phyloP scores from a whole-genome alignment of 2,797 vertebrate genomes.

The Amphiprion clarkii region DNA sequence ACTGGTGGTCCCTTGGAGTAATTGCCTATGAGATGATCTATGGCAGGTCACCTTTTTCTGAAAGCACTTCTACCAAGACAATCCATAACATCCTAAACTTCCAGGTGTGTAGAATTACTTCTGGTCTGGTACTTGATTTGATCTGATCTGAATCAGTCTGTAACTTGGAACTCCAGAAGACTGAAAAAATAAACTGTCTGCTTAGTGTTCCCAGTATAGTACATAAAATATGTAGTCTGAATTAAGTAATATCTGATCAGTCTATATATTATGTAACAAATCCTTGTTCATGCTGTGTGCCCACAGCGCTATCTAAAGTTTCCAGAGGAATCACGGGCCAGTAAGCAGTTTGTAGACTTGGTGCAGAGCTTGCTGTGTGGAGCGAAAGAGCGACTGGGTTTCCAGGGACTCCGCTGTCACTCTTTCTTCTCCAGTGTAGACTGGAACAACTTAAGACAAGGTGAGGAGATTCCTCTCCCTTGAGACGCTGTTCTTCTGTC shows the following conservation, averaged over 20 bases:
- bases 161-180: neutral
- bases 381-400: conserved; percentile 90
- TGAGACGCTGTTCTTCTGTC: conserved; percentile 22
- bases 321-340: conserved; percentile 89
- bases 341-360: conserved; percentile 90
- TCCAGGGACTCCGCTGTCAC: conserved; percentile 93
- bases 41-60: conserved; percentile 90
- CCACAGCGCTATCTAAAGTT: conserved; percentile 92
- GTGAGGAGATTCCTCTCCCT: conserved; percentile 81
- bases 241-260: conserved; percentile 16
- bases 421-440: conserved; percentile 92
- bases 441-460: conserved; percentile 91
- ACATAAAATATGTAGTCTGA: conserved; percentile 8
- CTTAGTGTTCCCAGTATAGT: neutral
- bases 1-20: conserved; percentile 98
- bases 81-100: conserved; percentile 95
- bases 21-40: conserved; percentile 98
- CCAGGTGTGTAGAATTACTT: conserved; percentile 83
- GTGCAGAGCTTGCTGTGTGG: conserved; percentile 93
- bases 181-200: neutral
- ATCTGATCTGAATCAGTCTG: conserved; percentile 6
- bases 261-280: conserved; percentile 25
- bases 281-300: conserved; percentile 33
- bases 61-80: conserved; percentile 91
- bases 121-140: neutral